Conservation (phyloP, 2,797 vertebrate genomes). For the Melanotaenia nigrans region DNA sequence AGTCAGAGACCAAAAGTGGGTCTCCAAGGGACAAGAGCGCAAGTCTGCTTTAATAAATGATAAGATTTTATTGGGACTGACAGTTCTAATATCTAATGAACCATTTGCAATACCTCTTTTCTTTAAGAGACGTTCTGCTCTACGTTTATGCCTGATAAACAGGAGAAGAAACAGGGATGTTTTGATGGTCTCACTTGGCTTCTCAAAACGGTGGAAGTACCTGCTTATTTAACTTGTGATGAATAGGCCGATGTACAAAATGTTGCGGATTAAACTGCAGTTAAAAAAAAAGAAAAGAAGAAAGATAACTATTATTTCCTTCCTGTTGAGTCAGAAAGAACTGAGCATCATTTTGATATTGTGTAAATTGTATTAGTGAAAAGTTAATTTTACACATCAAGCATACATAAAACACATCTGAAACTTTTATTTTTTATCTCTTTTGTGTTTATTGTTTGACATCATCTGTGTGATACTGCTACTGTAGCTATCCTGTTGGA, state of each 20-base stretch:
- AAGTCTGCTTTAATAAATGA: conserved; percentile 16
- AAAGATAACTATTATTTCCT: too few species aligned
- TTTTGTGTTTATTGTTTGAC: too few species aligned
- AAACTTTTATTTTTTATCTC: too few species aligned
- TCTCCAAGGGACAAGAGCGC: too few species aligned
- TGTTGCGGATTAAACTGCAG: neutral
- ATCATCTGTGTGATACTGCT: too few species aligned
- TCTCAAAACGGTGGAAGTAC: neutral
- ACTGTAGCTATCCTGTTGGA: too few species aligned
- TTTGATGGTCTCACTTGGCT: neutral
- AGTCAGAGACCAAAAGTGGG: too few species aligned
- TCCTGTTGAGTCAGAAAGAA: too few species aligned
- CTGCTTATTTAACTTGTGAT: neutral
- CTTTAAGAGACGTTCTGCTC: conserved; percentile 36
- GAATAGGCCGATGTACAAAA: neutral
- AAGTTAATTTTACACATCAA: too few species aligned
- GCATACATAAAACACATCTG: too few species aligned
- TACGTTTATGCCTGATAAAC: conserved; percentile 45
- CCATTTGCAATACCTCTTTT: conserved; percentile 36
- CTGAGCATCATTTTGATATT: too few species aligned
- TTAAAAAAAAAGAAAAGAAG: neutral
- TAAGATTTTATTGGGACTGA: conserved; percentile 22
- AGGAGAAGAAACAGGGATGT: conserved; percentile 2
- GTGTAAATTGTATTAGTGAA: too few species aligned
- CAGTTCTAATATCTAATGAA: conserved; percentile 37